Conservation (phyloP, 1,140 invertebrate genomes). For the Solen grandis region DNA sequence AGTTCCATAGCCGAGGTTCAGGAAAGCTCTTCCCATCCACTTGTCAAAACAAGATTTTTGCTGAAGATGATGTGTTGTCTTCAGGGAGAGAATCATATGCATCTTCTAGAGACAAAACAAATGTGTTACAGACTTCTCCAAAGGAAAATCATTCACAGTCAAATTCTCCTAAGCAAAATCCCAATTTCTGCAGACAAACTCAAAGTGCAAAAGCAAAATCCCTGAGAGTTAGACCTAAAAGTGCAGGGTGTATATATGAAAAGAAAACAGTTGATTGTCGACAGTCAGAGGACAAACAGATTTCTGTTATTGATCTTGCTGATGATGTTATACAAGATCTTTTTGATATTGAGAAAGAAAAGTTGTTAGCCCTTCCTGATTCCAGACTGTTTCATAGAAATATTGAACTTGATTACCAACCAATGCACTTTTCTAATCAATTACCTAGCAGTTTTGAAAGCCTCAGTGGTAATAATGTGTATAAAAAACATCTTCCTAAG, state of each 20-base stretch:
- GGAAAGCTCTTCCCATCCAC: slow-evolving; percentile 62
- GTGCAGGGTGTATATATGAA: slow-evolving; percentile 42
- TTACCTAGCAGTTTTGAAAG: slow-evolving; percentile 5
- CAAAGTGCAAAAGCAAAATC: slow-evolving; percentile 66
- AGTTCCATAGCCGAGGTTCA: slow-evolving; percentile 63
- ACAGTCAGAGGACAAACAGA: background rate
- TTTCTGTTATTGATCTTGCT: slow-evolving; percentile 45
- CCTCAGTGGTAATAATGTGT: too few species aligned
- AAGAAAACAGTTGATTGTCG: slow-evolving; percentile 9
- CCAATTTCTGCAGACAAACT: slow-evolving; percentile 47
- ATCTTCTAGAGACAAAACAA: too few species aligned
- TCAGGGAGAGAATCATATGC: too few species aligned
- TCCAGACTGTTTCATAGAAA: slow-evolving; percentile 37
- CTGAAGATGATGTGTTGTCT: slow-evolving; percentile 3
- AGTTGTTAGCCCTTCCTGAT: slow-evolving; percentile 34
- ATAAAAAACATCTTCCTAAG: too few species aligned
- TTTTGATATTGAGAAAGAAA: slow-evolving; percentile 53
- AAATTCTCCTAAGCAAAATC: background rate
- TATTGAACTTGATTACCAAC: slow-evolving; percentile 38
- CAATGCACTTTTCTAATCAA: slow-evolving; percentile 53
- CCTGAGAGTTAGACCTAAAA: slow-evolving; percentile 31
- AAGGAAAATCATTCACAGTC: too few species aligned
- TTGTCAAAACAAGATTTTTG: slow-evolving; percentile 56
- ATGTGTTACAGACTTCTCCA: too few species aligned
- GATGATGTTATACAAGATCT: slow-evolving; percentile 43